Evolutionary conservation across 2,113 vertebrate genomes (phyloP), one percentile per base, ranked within the genome.

Genomic region (Muntiacus muntjak): DNA sequence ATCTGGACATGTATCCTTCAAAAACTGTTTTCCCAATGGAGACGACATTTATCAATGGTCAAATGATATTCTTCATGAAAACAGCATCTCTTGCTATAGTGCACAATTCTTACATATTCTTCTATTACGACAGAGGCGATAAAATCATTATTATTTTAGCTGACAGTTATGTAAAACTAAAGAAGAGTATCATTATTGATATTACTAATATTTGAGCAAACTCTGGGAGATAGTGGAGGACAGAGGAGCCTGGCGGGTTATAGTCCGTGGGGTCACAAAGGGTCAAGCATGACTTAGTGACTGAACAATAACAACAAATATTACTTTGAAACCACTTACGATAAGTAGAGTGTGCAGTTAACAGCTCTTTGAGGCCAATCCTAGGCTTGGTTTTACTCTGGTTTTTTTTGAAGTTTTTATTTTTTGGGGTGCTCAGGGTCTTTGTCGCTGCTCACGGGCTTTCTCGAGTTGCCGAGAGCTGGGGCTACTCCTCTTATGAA

Each of bases 21-120:
- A 81, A 86, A 89, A 79, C 50, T 52, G 45, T 91, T 96, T 91
- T 76, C 28, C 94, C 15, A 60, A 92, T 71, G 55, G 45, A 95
- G 60, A 79, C 1, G 62, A 26, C 16, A 36, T 74, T 71, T 87
- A 62, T 81, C 13, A 5, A 62, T 88, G 79, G 45, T 64, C 85
- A 93, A 74, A 74, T 4, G n/a, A 19, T 28, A 40, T 85, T 95
- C 40, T 88, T 43, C 30, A 33, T 45, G 21, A 33, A 21, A 82
- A 45, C 7, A 67, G 7, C 54, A 23, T n/a, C 52, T 83, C 40
- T 90, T 81, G 14, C 21, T 71, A 9, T 86, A 15, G 4, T 43
- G 33, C 84, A 57, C 1, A 94, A 33, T 94, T 55, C 25, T 91
- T 82, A 14, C 6, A 28, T 88, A 50, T 96, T 43, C 21, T 97